Evolutionary conservation across 2,113 vertebrate genomes (phyloP), one percentile per base, ranked within the genome.

Genomic region (Sarotherodon lohbergeri): DNA sequence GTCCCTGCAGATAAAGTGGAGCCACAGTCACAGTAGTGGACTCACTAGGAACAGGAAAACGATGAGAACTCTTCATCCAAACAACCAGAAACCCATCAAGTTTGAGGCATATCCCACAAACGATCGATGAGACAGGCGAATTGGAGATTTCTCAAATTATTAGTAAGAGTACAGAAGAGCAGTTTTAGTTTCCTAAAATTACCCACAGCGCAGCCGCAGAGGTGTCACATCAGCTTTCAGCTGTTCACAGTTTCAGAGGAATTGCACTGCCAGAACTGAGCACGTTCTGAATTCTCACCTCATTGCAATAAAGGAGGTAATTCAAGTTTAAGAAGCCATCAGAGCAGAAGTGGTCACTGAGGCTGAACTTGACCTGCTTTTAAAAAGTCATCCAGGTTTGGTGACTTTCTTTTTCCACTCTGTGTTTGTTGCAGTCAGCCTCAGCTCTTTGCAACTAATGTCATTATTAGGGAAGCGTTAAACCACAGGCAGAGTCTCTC

Each of bases 61-160:
- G 2, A 76, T 11, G 24, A 0, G 24, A 76, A 7, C 4, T 29
- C 22, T 29, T 11, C 41, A 29, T 29, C 68, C 41, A 48, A 48
- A 76, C 2, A 0, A 78, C 46, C 27, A 19, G 16, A 78, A 32
- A 78, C 1, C 6, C 4, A 24, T 24, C 3, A 11, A 50, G 24
- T 12, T 19, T 32, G 24, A 76, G 14, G 14, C 16, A 4, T 11
- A 19, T 76, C 16, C 71, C 6, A 2, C 4, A 4, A 50, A 50
- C 2, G 0, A 27, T 11, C 0, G 4, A 17, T 19, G 24, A 50
- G 4, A 76, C 4, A 50, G 9, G 16, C 2, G 0, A 32, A 50
- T 39, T 66, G 24, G 16, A 3, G 6, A 12, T 19, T 50, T 76
- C 43, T 48, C 71, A 76, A 29, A 50, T 76, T 48, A 1, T 50